Percentiles rank a stretch among this genome's conserved stretches.
phyloP scores from a whole-genome alignment of 1,140 invertebrate species.

The Hylaeus volcanicus region DNA sequence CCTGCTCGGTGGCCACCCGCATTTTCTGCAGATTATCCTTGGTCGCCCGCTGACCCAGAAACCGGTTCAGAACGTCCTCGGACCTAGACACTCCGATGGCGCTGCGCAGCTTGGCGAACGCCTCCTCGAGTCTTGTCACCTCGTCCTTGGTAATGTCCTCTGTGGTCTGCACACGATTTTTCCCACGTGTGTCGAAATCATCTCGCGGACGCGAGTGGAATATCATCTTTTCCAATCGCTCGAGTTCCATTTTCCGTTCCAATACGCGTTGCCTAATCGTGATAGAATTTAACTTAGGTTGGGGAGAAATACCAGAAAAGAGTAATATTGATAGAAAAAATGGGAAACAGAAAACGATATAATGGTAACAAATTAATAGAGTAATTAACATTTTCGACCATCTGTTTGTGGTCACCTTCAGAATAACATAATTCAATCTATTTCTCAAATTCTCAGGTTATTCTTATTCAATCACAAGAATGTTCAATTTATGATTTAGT shows the following conservation, averaged over 20 bases:
- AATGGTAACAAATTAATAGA: too few relatives aligned
- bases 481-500: too few relatives aligned
- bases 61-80: constrained; percentile 87
- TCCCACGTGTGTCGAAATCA: constrained; percentile 63
- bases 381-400: too few relatives aligned
- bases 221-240: constrained; percentile 86
- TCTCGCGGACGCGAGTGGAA: constrained; percentile 81
- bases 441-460: too few relatives aligned
- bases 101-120: constrained; percentile 87
- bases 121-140: constrained; percentile 83
- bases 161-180: constrained; percentile 55
- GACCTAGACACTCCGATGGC: constrained; percentile 88
- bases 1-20: constrained; percentile 85
- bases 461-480: too few relatives aligned
- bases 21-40: constrained; percentile 85
- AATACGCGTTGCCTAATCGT: constrained; percentile 83
- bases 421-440: background rate
- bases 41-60: constrained; percentile 86
- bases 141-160: constrained; percentile 71
- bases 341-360: too few relatives aligned
- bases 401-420: too few relatives aligned
- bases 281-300: background rate
- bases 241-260: constrained; percentile 85
- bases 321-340: too few relatives aligned
- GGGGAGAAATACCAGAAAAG: too few relatives aligned